Base-by-base conservation (phyloP, 2,113 vertebrate genomes). In the Chauna torquata region DNA sequence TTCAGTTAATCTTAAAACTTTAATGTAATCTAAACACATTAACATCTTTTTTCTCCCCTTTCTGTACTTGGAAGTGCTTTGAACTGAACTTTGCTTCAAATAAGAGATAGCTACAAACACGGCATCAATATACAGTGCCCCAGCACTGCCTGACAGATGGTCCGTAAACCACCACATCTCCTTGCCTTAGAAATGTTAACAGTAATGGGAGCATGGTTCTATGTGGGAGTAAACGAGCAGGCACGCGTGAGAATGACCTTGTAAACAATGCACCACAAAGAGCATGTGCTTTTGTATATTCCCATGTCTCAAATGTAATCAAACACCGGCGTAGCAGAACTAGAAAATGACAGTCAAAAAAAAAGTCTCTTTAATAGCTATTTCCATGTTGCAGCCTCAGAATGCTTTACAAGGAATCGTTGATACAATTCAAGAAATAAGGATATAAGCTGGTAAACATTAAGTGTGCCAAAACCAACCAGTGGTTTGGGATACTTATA, bases 1-100 rank as follows among this genome's bases (percentile, higher is more conserved):
- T 97, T 98, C 94, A 97, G 95, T 97, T 97, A 95, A 97, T 98
- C 97, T 97, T 97, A 97, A 97, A 97, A 98, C 80, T 98, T 98
- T 92, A 98, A 97, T 97, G 93, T 92, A 98, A 98, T 97, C 88
- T 97, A 98, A 98, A 97, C 92, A 97, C 87, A 97, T 96, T 97
- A 97, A 96, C 94, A 92, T 96, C 57, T 96, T 88, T 96, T 96
- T 90, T 34, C 66, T 82, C 58, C 38, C 76, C 44, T 94, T 91
- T 80, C 74, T 76, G 11, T 91, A 92, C 71, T 93, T 92, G 54
- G 79, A 90, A 89, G 50, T 83, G 81, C 88, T 97, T 95, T 97
- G 78, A 94, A 95, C 74, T 90, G 45, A 98, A 97, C 88, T 95
- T 96, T 90, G 78, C 59, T 86, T 59, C 88, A 94, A 95, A 50